Conservation (phyloP, 2,888 invertebrate genomes). For the Andrena camellia region DNA sequence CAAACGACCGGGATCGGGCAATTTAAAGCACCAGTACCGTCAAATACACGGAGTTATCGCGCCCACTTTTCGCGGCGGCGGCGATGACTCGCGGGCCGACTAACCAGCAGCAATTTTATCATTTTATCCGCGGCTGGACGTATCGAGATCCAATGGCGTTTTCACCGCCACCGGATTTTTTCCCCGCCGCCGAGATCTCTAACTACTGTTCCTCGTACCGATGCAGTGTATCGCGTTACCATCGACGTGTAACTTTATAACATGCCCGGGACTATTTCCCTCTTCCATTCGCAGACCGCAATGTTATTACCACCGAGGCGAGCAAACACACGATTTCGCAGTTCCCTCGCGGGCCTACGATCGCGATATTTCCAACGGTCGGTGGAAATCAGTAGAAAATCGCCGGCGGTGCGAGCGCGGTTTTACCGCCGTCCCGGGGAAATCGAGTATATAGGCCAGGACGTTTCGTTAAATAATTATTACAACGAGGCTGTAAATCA, state of each 20-base stretch:
- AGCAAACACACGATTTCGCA: slow-evolving; percentile 52
- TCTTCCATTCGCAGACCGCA: slow-evolving; percentile 57
- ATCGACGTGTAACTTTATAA: slow-evolving; percentile 65
- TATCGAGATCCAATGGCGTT: slow-evolving; percentile 51
- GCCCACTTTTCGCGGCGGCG: no score
- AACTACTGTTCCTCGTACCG: slow-evolving; percentile 63
- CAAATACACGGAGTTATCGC: no score
- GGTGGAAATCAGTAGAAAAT: slow-evolving; percentile 29
- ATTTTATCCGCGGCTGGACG: neutral
- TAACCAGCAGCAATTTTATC: slow-evolving; percentile 21
- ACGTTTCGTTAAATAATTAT: slow-evolving; percentile 52
- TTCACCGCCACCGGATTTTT: slow-evolving; percentile 45
- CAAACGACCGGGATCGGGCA: neutral
- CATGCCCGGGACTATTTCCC: slow-evolving; percentile 57
- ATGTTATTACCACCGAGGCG: slow-evolving; percentile 55
- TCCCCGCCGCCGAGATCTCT: slow-evolving; percentile 24
- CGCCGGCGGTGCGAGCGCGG: slow-evolving; percentile 11
- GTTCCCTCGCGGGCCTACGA: slow-evolving; percentile 24
- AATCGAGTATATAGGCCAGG: slow-evolving; percentile 31
- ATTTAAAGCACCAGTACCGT: no score
- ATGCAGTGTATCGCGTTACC: slow-evolving; percentile 65
- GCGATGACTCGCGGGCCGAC: neutral
- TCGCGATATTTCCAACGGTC: slow-evolving; percentile 30
- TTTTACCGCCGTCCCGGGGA: neutral
- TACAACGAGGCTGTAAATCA: slow-evolving; percentile 42